Evolutionary conservation across 2,113 vertebrate species (phyloP), one percentile per base, ranked within the genome.

Genomic region (Hippotragus niger): DNA sequence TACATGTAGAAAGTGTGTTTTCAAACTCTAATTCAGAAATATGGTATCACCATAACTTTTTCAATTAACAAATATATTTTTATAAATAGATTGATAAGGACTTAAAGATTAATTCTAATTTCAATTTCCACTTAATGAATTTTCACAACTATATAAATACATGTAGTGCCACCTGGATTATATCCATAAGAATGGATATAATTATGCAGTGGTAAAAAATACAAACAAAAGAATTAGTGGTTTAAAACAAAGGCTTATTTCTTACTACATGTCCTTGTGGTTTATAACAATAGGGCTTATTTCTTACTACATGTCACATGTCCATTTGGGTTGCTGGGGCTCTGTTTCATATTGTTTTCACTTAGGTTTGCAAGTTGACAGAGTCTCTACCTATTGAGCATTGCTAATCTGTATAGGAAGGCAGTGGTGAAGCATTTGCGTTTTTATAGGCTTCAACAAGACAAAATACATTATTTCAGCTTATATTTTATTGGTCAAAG

Each of bases 61-160:
- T 55, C 23, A 89, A 15, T 62, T 93, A 89, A 43, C 33, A 91
- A 60, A 57, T 92, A 82, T 92, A 71, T 94, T 95, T 97, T 67
- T 94, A 31, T 53, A 84, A 40, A 52, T 58, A 95, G 36, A 43
- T 9, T 83, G 93, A 95, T 13, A 84, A 57, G 84, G 15, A 50
- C 52, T 52, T 36, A 52, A 85, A 80, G 40, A 55, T 57, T 58
- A 57, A 62, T 88, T 94, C 27, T 52, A 43, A 90, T 81, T 21
- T 91, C 25, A 17, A 84, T 80, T 94, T 94, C 27, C 8, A 71
- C n/a, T 85, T 90, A 88, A 78, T 81, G 16, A 84, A 96, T 71
- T 55, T 67, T 71, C 36, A 82, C 23, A 36, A 50, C 7, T 64
- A 74, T 90, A 50, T 58, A 82, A 71, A 94, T 76, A 33, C 13